Conservation (phyloP, 2,888 invertebrate species). For the Drosophila longiperda region DNA sequence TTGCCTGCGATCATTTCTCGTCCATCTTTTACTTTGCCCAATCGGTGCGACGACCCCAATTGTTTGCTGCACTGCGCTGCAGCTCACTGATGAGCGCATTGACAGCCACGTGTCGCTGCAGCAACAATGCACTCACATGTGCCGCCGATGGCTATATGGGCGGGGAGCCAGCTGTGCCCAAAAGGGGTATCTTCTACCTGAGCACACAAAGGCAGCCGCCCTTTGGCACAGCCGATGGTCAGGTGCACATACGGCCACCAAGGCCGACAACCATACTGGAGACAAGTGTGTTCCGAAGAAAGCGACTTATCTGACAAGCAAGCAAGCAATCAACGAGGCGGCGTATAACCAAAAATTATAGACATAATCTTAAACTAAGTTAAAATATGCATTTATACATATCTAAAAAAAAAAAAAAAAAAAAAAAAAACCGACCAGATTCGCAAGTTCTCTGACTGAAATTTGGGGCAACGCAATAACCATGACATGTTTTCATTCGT, state of each 20-base stretch:
- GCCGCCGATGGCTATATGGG: constrained; percentile 76
- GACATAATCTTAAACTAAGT: not conserved
- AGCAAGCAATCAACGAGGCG: not conserved
- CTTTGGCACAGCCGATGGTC: constrained; percentile 67
- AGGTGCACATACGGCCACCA: constrained; percentile 67
- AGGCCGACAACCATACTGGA: constrained; percentile 59
- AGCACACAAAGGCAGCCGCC: constrained; percentile 70
- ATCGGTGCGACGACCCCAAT: constrained; percentile 71
- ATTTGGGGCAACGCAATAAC: not conserved
- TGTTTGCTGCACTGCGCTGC: constrained; percentile 76
- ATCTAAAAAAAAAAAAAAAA: too few species aligned
- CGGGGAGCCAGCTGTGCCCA: constrained; percentile 80
- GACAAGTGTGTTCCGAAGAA: constrained; percentile 34
- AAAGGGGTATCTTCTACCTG: constrained; percentile 78
- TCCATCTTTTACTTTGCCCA: constrained; percentile 81
- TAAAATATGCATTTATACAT: not conserved
- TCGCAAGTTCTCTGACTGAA: not conserved
- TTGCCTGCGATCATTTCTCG: constrained; percentile 80
- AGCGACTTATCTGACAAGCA: not conserved
- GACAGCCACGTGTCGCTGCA: constrained; percentile 62
- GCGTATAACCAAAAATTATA: constrained; percentile 31
- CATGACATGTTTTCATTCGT: not conserved
- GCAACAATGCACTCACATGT: constrained; percentile 41
- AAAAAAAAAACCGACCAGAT: not conserved
- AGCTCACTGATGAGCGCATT: constrained; percentile 38